Base-by-base conservation (phyloP, 2,113 vertebrate genomes). In the Hemibagrus wyckioides region DNA sequence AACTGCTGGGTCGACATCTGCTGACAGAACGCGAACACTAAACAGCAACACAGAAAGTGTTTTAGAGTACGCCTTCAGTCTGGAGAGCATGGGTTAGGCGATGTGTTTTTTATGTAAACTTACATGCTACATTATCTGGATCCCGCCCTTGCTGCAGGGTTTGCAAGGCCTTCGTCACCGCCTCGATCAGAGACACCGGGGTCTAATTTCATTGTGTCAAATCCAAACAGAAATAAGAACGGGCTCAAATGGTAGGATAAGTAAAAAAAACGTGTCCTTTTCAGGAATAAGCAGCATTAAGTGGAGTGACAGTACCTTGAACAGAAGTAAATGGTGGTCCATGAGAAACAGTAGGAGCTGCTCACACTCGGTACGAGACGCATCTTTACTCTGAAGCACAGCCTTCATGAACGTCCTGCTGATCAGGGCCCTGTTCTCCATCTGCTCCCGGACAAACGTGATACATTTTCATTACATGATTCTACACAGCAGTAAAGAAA, bases 11-110 rank as follows among this genome's bases (percentile, higher is more conserved):
- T 1, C 2, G 95, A 94, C 90, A 96, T 92, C n/a, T 84, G 94
- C 90, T 96, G 93, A 90, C 97, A 97, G 94, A 97, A 97, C 17
- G 92, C 94, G 91, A 97, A 97, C 13, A 91, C 96, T 98, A 92
- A 88, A 87, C 89, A 44, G 21, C 36, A 23, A 76, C 61, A 85
- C 6, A 48, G 39, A 52, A 3, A 56, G 28, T 4, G 59, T 48
- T 57, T 82, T 41, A 83, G 30, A 23, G 44, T 1, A 19, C 28
- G 8, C 30, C 14, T 19, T 48, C 6, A 6, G 41, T 14, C 19
- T 5, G 1, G 21, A 41, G n/a, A 67, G 61, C 13, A 11, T 2
- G n/a, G n/a, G 4, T 65, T 0, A n/a, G 9, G 14, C 6, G 8
- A 23, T 0, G 57, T n/a, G 59, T 33, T 30, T 1, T 48, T 0